These are phyloP conservation scores for Chrysolina oricalcia DNA, from an alignment of 2,888 invertebrate species.

Conservation along the genomic window DNA sequence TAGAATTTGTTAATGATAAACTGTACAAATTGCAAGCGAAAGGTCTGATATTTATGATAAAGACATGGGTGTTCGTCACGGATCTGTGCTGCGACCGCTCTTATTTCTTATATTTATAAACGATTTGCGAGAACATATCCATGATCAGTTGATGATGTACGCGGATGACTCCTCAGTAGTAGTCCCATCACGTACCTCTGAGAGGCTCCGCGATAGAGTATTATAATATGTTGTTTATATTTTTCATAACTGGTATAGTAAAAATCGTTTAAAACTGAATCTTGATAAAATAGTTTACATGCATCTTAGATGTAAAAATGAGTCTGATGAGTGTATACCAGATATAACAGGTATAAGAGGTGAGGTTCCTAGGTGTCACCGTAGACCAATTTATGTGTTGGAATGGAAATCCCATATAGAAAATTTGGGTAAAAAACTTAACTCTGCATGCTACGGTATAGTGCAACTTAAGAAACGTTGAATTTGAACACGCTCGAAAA, in stretches of 20 bases:
- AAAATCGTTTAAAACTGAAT: background rate
- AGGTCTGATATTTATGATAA: too few relatives aligned
- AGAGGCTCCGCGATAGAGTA: too few relatives aligned
- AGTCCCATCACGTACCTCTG: too few relatives aligned
- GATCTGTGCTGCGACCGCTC: too few relatives aligned
- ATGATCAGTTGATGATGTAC: too few relatives aligned
- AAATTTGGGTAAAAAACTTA: background rate
- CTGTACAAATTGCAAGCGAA: too few relatives aligned
- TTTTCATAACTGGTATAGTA: background rate
- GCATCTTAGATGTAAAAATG: too few relatives aligned
- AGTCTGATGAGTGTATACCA: background rate
- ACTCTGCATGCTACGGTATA: background rate
- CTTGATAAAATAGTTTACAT: background rate
- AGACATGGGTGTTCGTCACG: too few relatives aligned
- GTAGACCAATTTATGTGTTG: background rate
- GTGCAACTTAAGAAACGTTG: background rate
- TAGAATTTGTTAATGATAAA: too few relatives aligned
- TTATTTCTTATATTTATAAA: too few relatives aligned
- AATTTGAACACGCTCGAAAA: background rate
- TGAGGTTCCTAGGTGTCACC: background rate
- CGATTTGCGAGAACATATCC: too few relatives aligned
- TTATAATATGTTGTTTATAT: background rate
- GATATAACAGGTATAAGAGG: background rate
- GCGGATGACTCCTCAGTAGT: too few relatives aligned
- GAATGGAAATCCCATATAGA: background rate